These are phyloP conservation scores for Aphodius granarius DNA, from an alignment of 2,888 invertebrate species.

Conservation along the genomic window DNA sequence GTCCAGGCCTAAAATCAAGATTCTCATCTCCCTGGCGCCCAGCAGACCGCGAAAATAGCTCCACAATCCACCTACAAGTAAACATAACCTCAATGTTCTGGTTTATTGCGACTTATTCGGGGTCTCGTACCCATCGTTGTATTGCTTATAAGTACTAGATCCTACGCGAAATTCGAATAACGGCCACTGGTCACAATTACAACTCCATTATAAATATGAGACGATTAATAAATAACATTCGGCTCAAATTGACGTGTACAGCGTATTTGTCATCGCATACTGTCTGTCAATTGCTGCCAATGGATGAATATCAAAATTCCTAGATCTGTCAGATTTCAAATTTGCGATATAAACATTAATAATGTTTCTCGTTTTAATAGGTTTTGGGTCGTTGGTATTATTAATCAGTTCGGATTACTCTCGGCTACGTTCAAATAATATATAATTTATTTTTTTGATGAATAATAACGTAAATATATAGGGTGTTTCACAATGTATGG, in stretches of 20 bases:
- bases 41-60: conserved; percentile 96
- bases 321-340: not conserved
- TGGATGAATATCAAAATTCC: not conserved
- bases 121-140: conserved; percentile 16
- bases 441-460: too few species aligned
- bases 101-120: not conserved
- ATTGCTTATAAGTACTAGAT: not conserved
- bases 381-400: not conserved
- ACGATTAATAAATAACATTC: not conserved
- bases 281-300: too few species aligned
- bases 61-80: conserved; percentile 83
- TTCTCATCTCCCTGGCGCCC: conserved; percentile 97
- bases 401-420: not conserved
- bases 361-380: not conserved
- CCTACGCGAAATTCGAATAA: not conserved
- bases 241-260: not conserved
- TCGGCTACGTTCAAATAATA: too few species aligned
- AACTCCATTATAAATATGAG: not conserved
- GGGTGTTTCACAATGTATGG: too few species aligned
- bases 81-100: conserved; percentile 24
- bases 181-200: not conserved
- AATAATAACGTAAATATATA: too few species aligned
- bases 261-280: not conserved
- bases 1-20: conserved; percentile 95
- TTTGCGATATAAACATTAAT: not conserved